Conservation (phyloP, 1,140 invertebrate genomes). For the Littorina saxatilis region DNA sequence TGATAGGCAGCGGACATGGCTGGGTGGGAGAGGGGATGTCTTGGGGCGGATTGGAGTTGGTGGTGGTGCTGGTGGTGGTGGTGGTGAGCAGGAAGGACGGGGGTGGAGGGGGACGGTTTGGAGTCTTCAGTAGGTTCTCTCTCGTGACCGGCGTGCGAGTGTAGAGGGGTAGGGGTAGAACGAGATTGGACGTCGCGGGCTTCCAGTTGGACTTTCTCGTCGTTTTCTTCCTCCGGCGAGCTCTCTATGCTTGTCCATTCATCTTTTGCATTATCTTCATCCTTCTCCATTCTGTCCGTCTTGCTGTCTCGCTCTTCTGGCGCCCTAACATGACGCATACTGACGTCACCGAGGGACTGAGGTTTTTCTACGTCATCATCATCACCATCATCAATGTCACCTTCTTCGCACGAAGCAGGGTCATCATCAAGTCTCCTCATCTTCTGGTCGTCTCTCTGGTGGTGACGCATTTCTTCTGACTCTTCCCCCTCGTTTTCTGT, state of each 20-base stretch:
- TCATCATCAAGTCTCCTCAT: background rate
- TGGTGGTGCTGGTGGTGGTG: background rate
- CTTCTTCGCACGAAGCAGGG: background rate
- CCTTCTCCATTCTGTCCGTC: background rate
- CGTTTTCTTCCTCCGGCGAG: background rate
- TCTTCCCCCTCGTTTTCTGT: background rate
- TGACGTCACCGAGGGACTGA: background rate
- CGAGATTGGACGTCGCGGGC: background rate
- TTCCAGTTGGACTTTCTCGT: background rate
- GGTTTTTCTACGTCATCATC: background rate
- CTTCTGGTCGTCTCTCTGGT: too few species aligned
- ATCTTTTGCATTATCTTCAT: background rate
- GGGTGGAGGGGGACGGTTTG: background rate
- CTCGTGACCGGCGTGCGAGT: background rate
- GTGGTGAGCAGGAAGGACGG: background rate
- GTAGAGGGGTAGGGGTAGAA: background rate
- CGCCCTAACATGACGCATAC: background rate
- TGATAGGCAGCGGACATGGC: background rate
- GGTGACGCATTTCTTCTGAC: too few species aligned
- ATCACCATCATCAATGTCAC: background rate
- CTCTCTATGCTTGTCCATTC: background rate
- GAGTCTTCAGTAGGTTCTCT: conserved; percentile 9
- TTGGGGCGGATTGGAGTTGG: background rate
- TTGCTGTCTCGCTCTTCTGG: background rate
- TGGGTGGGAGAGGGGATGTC: background rate